Evolutionary conservation across 2,113 vertebrate genomes (phyloP), one percentile per base, ranked within the genome.

Genomic region (Poeciliopsis occidentalis): DNA sequence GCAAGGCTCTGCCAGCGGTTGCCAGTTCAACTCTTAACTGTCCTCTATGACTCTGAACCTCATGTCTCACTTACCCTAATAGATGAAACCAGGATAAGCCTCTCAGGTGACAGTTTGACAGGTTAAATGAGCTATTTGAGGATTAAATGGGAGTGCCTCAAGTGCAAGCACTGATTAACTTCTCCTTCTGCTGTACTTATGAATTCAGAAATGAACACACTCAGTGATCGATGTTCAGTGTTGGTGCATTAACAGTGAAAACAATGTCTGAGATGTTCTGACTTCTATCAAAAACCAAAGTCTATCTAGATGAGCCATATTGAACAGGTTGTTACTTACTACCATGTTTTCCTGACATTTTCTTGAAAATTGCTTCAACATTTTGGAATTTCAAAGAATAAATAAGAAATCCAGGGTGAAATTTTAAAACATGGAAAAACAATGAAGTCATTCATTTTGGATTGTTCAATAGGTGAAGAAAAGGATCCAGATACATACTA

Each of bases 11-110:
- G 26, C 24, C 24, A 13, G 22, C 15, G 26, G 61, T 75, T 31
- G 51, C 13, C 62, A 62, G 77, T 76, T 78, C 19, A 80, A 64
- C 37, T 61, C 67, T 47, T 68, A 60, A 61, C 57, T 24, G 57
- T 64, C 60, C 32, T 32, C 41, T n/a, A n/a, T 57, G 51, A 57
- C 51, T 57, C 22, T 24, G 8, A 57, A 54, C 26, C 1, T 3
- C 27, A 4, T 30, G 30, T 78, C 57, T 26, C 39, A 39, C 78
- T 83, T 75, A 78, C 11, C 78, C 69, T 68, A 64, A 57, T 15
- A 67, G 6, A 69, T 60, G 69, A 73, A 76, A 37, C 32, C 70
- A 74, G 29, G 30, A 67, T 26, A 51, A 64, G 31, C 62, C 71
- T n/a, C 47, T 54, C 29, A 54, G 37, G 13, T 17, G 24, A 57